Evolutionary conservation across 2,888 invertebrate species (phyloP).

Genomic region (Hirtodrosophila confusa): DNA sequence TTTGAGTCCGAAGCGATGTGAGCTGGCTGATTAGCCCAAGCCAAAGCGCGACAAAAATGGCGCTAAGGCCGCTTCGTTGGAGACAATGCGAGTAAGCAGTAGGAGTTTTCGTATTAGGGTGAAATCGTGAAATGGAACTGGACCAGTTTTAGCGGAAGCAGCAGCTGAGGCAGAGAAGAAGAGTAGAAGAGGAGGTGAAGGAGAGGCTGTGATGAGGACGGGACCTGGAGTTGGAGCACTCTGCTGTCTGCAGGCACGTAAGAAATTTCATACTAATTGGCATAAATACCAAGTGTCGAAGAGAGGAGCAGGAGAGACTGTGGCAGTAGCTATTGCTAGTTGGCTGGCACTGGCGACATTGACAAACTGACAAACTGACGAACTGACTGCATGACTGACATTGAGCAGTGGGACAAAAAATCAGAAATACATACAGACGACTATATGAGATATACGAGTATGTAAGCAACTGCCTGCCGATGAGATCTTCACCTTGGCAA

Average conservation of each 20-base stretch:
- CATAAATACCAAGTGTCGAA: conserved; percentile 83
- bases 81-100: conserved; percentile 47
- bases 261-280: conserved; percentile 84
- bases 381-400: conserved; percentile 69
- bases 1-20: conserved; percentile 49
- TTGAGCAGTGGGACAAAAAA: conserved; percentile 59
- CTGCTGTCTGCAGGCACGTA: conserved; percentile 76
- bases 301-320: conserved; percentile 40
- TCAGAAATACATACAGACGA: conserved; percentile 6
- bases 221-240: conserved; percentile 31
- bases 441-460: conserved; percentile 4
- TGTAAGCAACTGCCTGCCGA: conserved; percentile 58
- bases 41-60: conserved; percentile 75
- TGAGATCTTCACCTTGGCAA: conserved; percentile 83
- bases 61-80: conserved; percentile 64
- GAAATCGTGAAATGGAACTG: conserved; percentile 75
- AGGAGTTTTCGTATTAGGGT: conserved; percentile 69
- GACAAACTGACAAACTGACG: conserved; percentile 66
- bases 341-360: conserved; percentile 54
- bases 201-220: conserved; percentile 42
- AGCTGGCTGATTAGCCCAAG: conserved; percentile 58
- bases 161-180: conserved; percentile 47
- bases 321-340: conserved; percentile 22
- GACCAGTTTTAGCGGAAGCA: conserved; percentile 83
- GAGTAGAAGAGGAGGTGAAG: conserved; percentile 10